Conservation (phyloP, 2,888 invertebrate species). For the Andrena flavipes region DNA sequence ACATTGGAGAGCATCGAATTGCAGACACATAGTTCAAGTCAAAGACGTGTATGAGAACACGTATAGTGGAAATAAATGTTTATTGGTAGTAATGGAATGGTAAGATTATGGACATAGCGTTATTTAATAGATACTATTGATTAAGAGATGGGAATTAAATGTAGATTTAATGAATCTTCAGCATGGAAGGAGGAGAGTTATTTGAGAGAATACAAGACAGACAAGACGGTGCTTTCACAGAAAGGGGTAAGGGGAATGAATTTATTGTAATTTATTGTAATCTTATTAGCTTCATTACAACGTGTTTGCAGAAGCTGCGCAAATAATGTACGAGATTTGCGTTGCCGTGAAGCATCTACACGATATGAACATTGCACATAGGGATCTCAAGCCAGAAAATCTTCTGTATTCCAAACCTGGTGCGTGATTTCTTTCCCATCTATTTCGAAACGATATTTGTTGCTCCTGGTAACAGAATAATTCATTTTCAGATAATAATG, state of each 20-base stretch:
- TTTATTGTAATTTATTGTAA: constrained; percentile 2
- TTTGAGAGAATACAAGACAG: constrained; percentile 98
- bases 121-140: background rate
- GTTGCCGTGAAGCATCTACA: constrained; percentile 97
- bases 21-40: constrained; percentile 96
- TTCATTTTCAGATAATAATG: constrained; percentile 86
- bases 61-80: constrained; percentile 95
- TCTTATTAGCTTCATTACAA: background rate
- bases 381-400: constrained; percentile 99
- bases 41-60: constrained; percentile 98
- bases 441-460: background rate
- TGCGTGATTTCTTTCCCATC: constrained; percentile 62
- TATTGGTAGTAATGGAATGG: constrained; percentile 99
- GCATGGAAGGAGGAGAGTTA: constrained; percentile 99
- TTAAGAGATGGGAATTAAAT: background rate
- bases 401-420: constrained; percentile 93
- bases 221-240: constrained; percentile 97
- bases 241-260: constrained; percentile 88
- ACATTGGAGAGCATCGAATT: constrained; percentile 96
- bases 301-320: constrained; percentile 91
- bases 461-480: background rate
- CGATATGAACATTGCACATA: constrained; percentile 97
- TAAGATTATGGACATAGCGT: constrained; percentile 81
- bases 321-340: constrained; percentile 98
- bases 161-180: constrained; percentile 75